A percentile compares a stretch with the other conserved stretches of the same genome.
phyloP scores from a whole-genome alignment of 1,140 invertebrate genomes.

The Chrysopa pallens region DNA sequence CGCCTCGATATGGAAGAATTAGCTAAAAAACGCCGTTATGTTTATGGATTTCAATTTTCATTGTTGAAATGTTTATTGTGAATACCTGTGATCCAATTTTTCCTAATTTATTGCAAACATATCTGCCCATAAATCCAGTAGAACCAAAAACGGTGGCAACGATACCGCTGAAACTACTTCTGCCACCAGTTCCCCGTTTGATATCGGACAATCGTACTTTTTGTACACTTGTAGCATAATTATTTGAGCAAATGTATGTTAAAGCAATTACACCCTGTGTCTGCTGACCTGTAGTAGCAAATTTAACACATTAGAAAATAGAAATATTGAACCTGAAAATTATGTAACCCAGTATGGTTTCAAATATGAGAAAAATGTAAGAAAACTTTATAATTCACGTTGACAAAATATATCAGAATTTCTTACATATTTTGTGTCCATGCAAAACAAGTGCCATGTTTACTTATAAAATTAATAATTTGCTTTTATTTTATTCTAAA shows the following conservation, averaged over 20 bases:
- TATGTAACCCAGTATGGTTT: too few species aligned
- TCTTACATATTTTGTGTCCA: too few species aligned
- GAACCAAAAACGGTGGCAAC: constrained; percentile 95
- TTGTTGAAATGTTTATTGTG: background rate
- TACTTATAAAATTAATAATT: too few species aligned
- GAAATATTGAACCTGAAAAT: too few species aligned
- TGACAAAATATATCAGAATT: too few species aligned
- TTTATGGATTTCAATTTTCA: background rate
- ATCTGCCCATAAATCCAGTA: constrained; percentile 70
- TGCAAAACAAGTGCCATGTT: too few species aligned
- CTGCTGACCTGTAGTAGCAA: constrained; percentile 3
- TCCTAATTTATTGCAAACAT: constrained; percentile 76
- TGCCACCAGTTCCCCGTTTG: constrained; percentile 79
- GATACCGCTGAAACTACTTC: constrained; percentile 89
- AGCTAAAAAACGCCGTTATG: constrained; percentile 40
- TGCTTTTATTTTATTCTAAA: too few species aligned
- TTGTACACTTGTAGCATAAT: constrained; percentile 21
- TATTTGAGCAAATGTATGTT: constrained; percentile 7
- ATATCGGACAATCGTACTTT: constrained; percentile 38
- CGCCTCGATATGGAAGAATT: constrained; percentile 82
- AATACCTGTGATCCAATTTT: constrained; percentile 66
- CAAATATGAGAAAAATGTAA: too few species aligned
- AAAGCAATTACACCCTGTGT: constrained; percentile 8
- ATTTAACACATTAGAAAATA: too few species aligned
- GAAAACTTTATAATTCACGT: too few species aligned